Evolutionary conservation across 2,113 vertebrate genomes (phyloP), one percentile per base, ranked within the genome.

Genomic region (Illadopsis cleaveri): DNA sequence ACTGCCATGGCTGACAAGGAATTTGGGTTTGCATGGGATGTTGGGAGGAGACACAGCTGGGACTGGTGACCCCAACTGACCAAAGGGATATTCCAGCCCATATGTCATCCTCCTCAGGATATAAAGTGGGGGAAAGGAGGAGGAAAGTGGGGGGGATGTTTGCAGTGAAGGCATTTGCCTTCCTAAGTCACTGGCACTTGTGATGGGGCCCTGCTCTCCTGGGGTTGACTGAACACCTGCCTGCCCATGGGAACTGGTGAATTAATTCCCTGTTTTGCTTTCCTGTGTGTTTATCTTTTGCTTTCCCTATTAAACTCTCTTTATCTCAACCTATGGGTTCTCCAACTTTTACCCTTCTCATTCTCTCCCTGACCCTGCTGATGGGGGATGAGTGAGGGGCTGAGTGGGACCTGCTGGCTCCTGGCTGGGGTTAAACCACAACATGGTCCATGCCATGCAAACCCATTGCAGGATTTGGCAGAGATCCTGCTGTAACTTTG

Each of bases 141-240:
- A 66, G 42, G 31, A 50, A 42, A 3, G 21, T 0, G 2, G 12
- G 21, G 21, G 5, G 20, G 13, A 25, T 0, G 0, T 58, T 50
- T 58, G 31, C 31, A 76, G 31, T 35, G 44, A 58, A 28, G 14
- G 7, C 7, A 15, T 61, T 71, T 61, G 20, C 61, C 37, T 61
- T 37, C 66, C 31, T 27, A 53, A 37, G 25, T 37, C 25, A 30
- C 25, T 8, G 11, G 5, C 37, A 71, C 12, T 4, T 28, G 5
- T 37, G 57, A 33, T 33, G 28, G 16, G 30, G 13, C 37, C 25
- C 44, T 66, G 44, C 35, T 42, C 31, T 58, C 21, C 51, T 76
- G 44, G 31, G 9, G 11, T 21, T 76, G 31, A 12, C 61, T 42
- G 71, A 76, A 31, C 20, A 66, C 10, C 35, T 42, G 16, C 51